Conservation (phyloP, 2,888 invertebrate genomes). For the Theristus sp. region DNA sequence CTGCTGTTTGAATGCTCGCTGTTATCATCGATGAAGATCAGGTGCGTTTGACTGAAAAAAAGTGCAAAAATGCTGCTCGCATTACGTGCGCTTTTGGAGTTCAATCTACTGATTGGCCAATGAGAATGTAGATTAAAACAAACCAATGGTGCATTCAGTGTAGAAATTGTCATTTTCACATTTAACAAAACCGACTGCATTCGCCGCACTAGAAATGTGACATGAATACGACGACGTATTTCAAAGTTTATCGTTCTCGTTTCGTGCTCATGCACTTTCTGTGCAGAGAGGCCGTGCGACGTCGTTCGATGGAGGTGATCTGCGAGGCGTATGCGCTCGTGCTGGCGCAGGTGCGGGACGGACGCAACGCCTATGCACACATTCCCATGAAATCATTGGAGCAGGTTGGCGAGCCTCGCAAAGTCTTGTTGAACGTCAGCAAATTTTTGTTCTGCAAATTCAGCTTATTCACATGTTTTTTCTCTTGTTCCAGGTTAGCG, state of each 20-base stretch:
- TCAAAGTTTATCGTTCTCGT: not conserved
- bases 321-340: conserved; percentile 16
- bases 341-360: conserved; percentile 12
- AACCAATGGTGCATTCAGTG: too few relatives aligned
- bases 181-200: too few relatives aligned
- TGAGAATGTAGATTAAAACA: not conserved
- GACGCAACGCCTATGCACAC: conserved; percentile 9
- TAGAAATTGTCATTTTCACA: too few relatives aligned
- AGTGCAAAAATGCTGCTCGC: too few relatives aligned
- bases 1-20: conserved; percentile 17
- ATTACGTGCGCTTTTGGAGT: too few relatives aligned
- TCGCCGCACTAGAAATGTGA: too few relatives aligned
- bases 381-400: not conserved
- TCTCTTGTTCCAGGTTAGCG: too few relatives aligned
- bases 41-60: conserved; percentile 6
- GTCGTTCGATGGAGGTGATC: conserved; percentile 18
- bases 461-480: too few relatives aligned
- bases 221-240: too few relatives aligned
- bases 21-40: conserved; percentile 15
- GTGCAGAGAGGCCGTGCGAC: conserved; percentile 12
- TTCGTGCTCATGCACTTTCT: not conserved
- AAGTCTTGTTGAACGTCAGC: too few relatives aligned
- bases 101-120: not conserved
- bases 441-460: too few relatives aligned
- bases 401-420: too few relatives aligned